These are phyloP conservation scores for Nipponacmea schrenckii DNA, from an alignment of 2,888 invertebrate species.

Conservation along the genomic window DNA sequence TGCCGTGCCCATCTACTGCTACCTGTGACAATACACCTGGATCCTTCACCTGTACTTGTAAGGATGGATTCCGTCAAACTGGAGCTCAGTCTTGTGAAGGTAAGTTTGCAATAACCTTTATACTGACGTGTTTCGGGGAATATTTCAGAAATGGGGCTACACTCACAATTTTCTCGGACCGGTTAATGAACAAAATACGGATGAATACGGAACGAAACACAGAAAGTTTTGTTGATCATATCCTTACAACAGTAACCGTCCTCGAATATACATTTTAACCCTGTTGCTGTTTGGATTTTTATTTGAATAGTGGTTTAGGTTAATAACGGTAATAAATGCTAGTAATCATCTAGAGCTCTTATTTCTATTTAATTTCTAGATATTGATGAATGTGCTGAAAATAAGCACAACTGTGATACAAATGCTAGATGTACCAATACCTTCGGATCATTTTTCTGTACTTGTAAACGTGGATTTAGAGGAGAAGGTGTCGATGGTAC, in stretches of 20 bases:
- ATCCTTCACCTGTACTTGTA: slow-evolving; percentile 54
- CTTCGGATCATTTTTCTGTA: slow-evolving; percentile 87
- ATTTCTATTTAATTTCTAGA: slow-evolving; percentile 15
- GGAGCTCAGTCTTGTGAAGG: slow-evolving; percentile 44
- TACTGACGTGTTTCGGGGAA: neutral
- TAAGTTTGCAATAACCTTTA: slow-evolving; percentile 20
- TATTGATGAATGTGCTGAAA: slow-evolving; percentile 26
- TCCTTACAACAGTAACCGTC: too few species aligned
- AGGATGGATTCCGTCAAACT: slow-evolving; percentile 46
- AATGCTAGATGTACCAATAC: slow-evolving; percentile 92
- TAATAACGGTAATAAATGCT: too few species aligned
- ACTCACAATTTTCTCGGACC: too few species aligned
- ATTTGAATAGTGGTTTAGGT: too few species aligned
- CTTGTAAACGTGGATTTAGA: slow-evolving; percentile 74
- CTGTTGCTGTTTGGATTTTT: too few species aligned
- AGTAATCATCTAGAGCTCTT: too few species aligned
- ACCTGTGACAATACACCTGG: slow-evolving; percentile 55
- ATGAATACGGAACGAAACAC: too few species aligned
- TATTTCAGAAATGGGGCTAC: too few species aligned
- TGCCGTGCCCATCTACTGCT: slow-evolving; percentile 45
- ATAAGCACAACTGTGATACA: slow-evolving; percentile 68
- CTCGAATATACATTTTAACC: too few species aligned
- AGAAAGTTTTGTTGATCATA: too few species aligned
- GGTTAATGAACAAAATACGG: too few species aligned
- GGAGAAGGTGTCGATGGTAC: slow-evolving; percentile 37